These are phyloP conservation scores for Rutilus rutilus DNA, from an alignment of 2,113 vertebrate species.

Conservation along the genomic window DNA sequence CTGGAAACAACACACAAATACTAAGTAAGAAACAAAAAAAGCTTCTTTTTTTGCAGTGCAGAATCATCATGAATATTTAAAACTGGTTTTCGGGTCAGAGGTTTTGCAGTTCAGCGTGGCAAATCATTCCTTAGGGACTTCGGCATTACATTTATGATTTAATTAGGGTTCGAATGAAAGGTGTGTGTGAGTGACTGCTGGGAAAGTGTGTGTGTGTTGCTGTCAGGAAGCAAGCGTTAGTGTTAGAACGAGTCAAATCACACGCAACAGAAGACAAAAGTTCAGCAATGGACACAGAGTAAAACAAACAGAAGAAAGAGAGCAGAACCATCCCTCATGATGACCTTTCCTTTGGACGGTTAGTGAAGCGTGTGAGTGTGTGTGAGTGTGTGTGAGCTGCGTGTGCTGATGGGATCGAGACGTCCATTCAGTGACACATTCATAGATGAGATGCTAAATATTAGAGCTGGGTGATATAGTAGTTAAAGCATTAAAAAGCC, in stretches of 20 bases:
- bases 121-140: not conserved
- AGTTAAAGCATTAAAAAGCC: not conserved
- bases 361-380: not conserved
- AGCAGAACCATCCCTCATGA: not conserved
- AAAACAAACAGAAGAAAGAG: not conserved
- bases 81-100: not conserved
- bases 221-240: conserved; percentile 53
- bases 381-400: not conserved
- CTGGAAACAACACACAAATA: no score
- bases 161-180: not conserved
- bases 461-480: conserved; percentile 19
- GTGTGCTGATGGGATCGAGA: not conserved
- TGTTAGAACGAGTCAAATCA: conserved; percentile 45
- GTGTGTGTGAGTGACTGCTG: not conserved
- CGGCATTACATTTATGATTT: not conserved
- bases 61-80: no score
- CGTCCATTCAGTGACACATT: conserved; percentile 15
- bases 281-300: conserved; percentile 45
- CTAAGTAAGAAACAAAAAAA: no score
- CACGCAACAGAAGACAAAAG: conserved; percentile 42
- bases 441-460: conserved; percentile 9
- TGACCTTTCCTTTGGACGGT: not conserved
- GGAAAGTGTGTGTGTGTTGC: conserved; percentile 37
- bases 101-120: conserved; percentile 24
- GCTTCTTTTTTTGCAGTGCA: no score